Evolutionary conservation across 2,797 vertebrate genomes (phyloP), one percentile per base, ranked within the genome.

Genomic region (Macrochelys suwanniensis): DNA sequence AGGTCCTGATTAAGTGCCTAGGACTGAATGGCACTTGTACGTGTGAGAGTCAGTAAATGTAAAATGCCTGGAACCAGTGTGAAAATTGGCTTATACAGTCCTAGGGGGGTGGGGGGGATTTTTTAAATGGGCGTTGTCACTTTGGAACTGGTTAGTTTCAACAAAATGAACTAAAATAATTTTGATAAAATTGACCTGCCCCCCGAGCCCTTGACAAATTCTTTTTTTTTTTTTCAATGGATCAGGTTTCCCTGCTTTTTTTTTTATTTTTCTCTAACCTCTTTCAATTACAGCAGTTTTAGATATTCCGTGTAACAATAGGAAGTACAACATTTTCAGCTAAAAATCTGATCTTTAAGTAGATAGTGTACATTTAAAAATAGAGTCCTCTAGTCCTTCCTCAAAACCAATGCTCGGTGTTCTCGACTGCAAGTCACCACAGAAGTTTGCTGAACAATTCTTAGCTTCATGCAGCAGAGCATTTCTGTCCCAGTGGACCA

Each of bases 361-460:
- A 94, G 83, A 51, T 89, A 93, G 49, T 1, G 5, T n/a, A 3
- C 61, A 26, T 94, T 92, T 89, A 84, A 92, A 96, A 96, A 82
- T 33, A 89, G 65, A 92, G 76, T 74, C 94, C 33, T 56, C 6
- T 6, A 11, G 42, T 42, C 68, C 68, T 96, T 91, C 80, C 65
- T 56, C 26, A 61, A 85, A 87, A 49, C 33, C 26, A 82, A 2
- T 57, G 65, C 37, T 47, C 56, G 84, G 74, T 94, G 86, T 92
- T 68, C 57, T 93, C 83, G 74, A 90, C 76, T 9, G 33, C 88
- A 96, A 86, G 85, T 93, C 84, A 84, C 65, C 80, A 37, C 51
- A 51, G 84, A 95, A 95, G 84, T 94, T 91, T 95, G 49, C 90
- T 95, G 92, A 97, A 95, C 68, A 97, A 96, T 97, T 93, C 93